Evolutionary conservation across 2,888 invertebrate species (phyloP), one percentile per base, ranked within the genome.

Genomic region (Macropis europaea): DNA sequence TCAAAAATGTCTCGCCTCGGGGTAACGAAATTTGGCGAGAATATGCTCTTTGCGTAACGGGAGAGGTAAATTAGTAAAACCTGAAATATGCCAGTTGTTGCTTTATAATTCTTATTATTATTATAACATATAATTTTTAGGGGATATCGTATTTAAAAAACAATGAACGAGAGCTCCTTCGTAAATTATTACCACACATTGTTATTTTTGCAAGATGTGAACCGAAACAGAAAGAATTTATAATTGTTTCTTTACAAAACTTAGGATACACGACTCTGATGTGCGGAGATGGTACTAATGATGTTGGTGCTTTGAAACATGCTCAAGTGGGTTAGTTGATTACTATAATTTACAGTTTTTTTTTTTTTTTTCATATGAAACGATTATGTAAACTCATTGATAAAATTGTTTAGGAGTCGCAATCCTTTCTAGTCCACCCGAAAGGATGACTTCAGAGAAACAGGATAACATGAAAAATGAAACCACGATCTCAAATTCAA

Each of bases 281-380:
- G 99, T 99, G 99, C 88, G 99, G 99, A 1, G 99, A 99, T 91
- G 99, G 99, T 59, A 99, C 99, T 1, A 99, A 99, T 90, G 99
- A 99, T 91, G 99, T 99, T 9, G 99, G 99, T 15, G 98, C 98
- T 3, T 91, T 99, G 52, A 99, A 99, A 91, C 99, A 99, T 91
- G 98, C 99, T 30, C 95, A 99, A 91, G 98, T 97, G 86, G 95
- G 95, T 93, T 70, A 83, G 89, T 85, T 60, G 19, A 60, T 7
- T 15, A 24, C 47, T 40, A 47, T 48, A 36, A 15, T 13, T 7
- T 9, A 5, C 38, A 6, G 17, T 11, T 28, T 9, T 1, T 5
- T 30, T 15, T 5, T 11, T 28, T 9, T 1, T 5, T 30, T 15
- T 5, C 0, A 38, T 4, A 7, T 13, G 3, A 40, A 6, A 22